Evolutionary conservation across 1,140 invertebrate species (phyloP), one percentile per base, ranked within the genome.

Genomic region (Hyles euphorbiae): DNA sequence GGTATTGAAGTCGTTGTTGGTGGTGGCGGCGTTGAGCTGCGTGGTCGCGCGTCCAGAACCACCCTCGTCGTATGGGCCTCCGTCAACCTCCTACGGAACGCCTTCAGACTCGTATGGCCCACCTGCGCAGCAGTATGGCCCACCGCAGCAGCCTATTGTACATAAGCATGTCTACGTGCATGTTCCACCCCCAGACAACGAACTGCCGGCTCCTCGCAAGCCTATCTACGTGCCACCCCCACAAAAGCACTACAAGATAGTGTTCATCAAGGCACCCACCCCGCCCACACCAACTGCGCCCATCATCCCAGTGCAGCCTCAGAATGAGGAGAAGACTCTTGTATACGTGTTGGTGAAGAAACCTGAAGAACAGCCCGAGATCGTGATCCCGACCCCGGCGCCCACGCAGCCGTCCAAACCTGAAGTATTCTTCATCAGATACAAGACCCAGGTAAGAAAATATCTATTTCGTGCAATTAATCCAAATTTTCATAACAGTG

Each of bases 281-380:
- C 93, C 94, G 57, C 94, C 94, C 2, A 93, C 94, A 7, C 94
- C 94, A 8, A 95, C 94, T 3, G 94, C 93, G 0, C 94, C 94
- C 6, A 89, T 94, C 12, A 92, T 96, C 63, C 94, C 95, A 3
- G 77, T 94, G 49, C 93, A 94, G 67, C 94, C 94, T 22, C 94
- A 93, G 73, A 94, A 95, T 67, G 95, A 96, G 86, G 94, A 96
- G 86, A 97, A 96, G 90, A 97, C 96, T 8, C 90, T 96, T 56
- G 95, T 96, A 68, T 96, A 97, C 83, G 95, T 96, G n/a, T 86
- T 96, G 74, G 95, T 96, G 36, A 96, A 96, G 92, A 96, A 96
- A 82, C 95, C 95, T 3, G 94, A 96, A 72, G 94, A 95, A 63
- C 92, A 93, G 63, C 94, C 94, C 5, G 94, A 95, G 49, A 92